Evolutionary conservation across 2,113 vertebrate species (phyloP).

Genomic region (Solenodon paradoxus): DNA sequence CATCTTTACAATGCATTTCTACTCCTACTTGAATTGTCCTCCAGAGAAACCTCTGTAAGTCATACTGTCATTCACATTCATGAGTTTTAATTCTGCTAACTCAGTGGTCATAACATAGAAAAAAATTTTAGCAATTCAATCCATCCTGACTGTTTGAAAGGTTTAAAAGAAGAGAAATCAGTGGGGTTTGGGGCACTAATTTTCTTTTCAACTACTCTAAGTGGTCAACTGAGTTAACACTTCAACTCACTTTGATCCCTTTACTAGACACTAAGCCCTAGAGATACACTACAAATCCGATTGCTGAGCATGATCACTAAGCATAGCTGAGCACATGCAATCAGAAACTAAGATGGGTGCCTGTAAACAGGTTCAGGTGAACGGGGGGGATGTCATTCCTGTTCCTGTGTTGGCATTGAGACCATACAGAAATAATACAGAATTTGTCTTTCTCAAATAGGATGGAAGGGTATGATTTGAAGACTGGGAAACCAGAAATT

Average conservation of each 20-base stretch:
- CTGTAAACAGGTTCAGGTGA: not conserved
- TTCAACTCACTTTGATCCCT: not conserved
- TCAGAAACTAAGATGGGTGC: not conserved
- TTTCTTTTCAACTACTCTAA: constrained; percentile 46
- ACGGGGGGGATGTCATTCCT: not conserved
- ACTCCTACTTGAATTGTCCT: not conserved
- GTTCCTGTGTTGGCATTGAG: not conserved
- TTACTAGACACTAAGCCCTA: not conserved
- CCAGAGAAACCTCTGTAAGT: not conserved
- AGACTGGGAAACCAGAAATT: not conserved
- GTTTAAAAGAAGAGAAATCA: not conserved
- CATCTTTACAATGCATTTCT: not conserved
- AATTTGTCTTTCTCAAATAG: constrained; percentile 24
- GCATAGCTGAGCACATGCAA: too few species aligned
- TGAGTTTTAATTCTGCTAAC: constrained; percentile 11
- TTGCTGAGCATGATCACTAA: not conserved
- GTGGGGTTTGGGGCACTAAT: not conserved
- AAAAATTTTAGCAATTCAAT: not conserved
- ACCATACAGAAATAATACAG: not conserved
- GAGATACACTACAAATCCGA: not conserved
- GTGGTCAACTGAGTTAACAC: not conserved
- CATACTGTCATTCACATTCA: not conserved
- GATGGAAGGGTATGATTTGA: not conserved
- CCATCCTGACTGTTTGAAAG: not conserved
- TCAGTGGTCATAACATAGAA: not conserved